Evolutionary conservation across 2,113 vertebrate genomes (phyloP).

Genomic region (Eulemur rufifrons): DNA sequence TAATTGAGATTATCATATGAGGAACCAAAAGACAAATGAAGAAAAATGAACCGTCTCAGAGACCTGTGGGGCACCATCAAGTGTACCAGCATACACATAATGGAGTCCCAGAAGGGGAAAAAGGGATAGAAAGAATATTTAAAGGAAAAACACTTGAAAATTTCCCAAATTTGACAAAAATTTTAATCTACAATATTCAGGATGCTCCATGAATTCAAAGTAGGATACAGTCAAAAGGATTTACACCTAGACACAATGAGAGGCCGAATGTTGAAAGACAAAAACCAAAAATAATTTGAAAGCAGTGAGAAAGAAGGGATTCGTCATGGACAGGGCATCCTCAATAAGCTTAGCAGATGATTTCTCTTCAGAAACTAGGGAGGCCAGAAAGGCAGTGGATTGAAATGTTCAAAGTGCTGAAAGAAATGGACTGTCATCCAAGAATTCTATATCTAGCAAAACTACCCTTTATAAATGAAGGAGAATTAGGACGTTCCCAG

Average conservation of each 20-base stretch:
- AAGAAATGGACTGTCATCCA: slow-evolving; percentile 11
- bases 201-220: background rate
- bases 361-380: slow-evolving; percentile 34
- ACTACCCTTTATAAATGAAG: slow-evolving; percentile 14
- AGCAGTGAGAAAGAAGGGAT: background rate
- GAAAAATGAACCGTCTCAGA: background rate
- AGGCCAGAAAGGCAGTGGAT: background rate
- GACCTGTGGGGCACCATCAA: background rate
- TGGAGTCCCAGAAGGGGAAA: background rate
- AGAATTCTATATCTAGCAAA: slow-evolving; percentile 24
- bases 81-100: background rate
- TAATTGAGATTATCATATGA: background rate
- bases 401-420: slow-evolving; percentile 29
- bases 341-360: slow-evolving; percentile 26
- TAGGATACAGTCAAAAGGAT: background rate
- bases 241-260: background rate
- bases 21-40: background rate
- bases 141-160: background rate
- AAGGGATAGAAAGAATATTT: background rate
- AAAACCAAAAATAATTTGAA: slow-evolving; percentile 33
- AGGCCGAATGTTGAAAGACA: slow-evolving; percentile 4
- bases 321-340: background rate
- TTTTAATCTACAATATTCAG: background rate
- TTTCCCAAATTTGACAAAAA: background rate
- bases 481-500: background rate